Percentiles rank a stretch among this genome's conserved stretches.
These are phyloP conservation scores for Gryon sp. DNA, from an alignment of 1,140 invertebrate genomes.

Conservation along the genomic window DNA sequence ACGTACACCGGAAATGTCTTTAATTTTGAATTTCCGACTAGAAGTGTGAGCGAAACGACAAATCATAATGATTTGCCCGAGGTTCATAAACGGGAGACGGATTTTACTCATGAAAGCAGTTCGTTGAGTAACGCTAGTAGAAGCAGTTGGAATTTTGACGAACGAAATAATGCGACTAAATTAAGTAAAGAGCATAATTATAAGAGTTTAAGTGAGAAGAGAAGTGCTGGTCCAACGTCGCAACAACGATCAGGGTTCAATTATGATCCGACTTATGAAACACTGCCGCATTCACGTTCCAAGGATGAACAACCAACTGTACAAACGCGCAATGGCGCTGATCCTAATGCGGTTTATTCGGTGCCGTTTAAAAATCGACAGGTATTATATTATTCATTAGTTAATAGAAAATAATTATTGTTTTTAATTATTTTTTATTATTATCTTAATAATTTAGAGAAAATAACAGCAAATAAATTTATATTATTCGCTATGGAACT, in stretches of 20 bases:
- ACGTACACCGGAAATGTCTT: constrained; percentile 42
- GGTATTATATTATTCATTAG: constrained; percentile 28
- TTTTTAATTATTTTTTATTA: neutral
- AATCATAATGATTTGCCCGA: constrained; percentile 78
- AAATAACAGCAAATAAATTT: too few species aligned
- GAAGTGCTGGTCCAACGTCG: neutral
- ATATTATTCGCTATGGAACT: too few species aligned
- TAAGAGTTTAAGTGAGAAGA: constrained; percentile 63
- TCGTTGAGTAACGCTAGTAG: neutral
- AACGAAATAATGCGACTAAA: constrained; percentile 41
- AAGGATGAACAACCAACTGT: constrained; percentile 68
- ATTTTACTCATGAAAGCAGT: constrained; percentile 30
- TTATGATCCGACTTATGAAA: constrained; percentile 86
- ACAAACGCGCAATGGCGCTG: constrained; percentile 72
- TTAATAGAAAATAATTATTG: constrained; percentile 1
- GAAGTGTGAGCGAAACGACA: constrained; percentile 72
- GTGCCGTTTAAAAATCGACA: constrained; percentile 74
- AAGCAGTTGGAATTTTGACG: constrained; percentile 1
- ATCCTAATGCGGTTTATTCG: constrained; percentile 67
- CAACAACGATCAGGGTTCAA: constrained; percentile 76
- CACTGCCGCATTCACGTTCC: constrained; percentile 80
- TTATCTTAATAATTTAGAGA: neutral
- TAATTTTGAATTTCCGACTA: constrained; percentile 57
- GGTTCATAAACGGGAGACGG: constrained; percentile 69
- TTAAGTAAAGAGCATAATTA: constrained; percentile 73